phyloP scores from a whole-genome alignment of 2,797 vertebrate genomes.

The Xiphorhynchus erythropygius region DNA sequence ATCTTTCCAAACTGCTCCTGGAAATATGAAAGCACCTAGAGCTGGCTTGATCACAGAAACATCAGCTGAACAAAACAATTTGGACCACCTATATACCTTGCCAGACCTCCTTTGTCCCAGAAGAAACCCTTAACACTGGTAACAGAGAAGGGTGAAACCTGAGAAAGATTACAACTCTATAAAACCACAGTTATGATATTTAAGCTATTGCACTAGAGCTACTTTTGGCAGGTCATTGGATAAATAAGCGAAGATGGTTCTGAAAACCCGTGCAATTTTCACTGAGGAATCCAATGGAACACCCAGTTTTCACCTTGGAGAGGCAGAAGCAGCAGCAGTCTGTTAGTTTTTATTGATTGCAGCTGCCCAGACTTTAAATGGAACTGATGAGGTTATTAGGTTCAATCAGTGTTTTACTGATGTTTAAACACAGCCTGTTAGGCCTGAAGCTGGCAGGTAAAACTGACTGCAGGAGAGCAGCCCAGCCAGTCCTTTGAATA shows the following conservation, averaged over 20 bases:
- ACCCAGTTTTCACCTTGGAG: neutral
- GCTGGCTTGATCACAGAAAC: neutral
- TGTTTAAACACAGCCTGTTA: neutral
- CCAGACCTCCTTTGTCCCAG: neutral
- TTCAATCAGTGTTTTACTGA: neutral
- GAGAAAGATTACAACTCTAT: neutral
- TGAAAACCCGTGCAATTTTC: neutral
- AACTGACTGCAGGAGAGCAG: neutral
- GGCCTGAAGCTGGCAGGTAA: neutral
- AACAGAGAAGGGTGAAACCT: neutral
- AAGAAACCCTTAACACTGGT: neutral
- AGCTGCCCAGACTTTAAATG: neutral
- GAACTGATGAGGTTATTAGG: neutral
- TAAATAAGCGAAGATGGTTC: neutral
- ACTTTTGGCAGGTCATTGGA: neutral
- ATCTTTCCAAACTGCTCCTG: conserved; percentile 3
- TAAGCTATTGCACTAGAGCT: neutral
- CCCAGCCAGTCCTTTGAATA: neutral
- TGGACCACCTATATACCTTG: neutral
- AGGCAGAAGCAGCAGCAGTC: neutral
- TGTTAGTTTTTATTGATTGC: neutral
- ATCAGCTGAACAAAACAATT: neutral
- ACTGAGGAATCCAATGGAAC: neutral
- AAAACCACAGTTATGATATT: neutral
- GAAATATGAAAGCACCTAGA: neutral